Evolutionary conservation across 2,797 vertebrate species (phyloP).

Genomic region (Acestrorhynchus altus): DNA sequence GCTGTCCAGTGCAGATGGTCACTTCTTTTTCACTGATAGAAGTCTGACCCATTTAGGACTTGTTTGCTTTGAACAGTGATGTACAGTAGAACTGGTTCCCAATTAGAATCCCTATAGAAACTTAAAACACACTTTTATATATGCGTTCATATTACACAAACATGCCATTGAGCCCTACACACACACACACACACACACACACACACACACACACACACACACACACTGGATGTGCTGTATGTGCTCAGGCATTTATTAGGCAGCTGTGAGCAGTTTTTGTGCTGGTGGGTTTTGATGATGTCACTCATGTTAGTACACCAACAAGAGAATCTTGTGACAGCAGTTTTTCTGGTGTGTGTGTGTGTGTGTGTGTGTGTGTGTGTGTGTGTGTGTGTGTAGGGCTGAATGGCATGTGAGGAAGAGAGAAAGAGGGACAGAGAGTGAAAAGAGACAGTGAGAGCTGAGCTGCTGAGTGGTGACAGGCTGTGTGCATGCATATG

Average conservation of each 20-base stretch:
- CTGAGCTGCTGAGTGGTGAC: conserved; percentile 19
- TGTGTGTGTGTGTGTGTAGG: conserved; percentile 1
- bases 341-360: conserved; percentile 6
- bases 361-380: conserved; percentile 31
- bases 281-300: conserved; percentile 18
- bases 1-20: too few species aligned
- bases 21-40: too few species aligned
- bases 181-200: neutral
- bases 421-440: neutral
- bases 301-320: conserved; percentile 20
- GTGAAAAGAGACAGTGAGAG: conserved; percentile 14
- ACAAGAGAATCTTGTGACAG: neutral
- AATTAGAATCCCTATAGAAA: too few species aligned
- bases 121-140: too few species aligned
- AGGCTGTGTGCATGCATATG: conserved; percentile 20
- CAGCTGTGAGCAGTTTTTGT: conserved; percentile 13
- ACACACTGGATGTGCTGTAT: neutral
- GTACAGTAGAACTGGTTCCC: too few species aligned
- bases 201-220: conserved; percentile 17
- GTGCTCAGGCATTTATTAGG: neutral
- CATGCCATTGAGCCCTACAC: too few species aligned
- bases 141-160: too few species aligned
- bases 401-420: neutral
- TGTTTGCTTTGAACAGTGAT: too few species aligned
- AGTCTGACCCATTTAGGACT: too few species aligned